These are phyloP conservation scores for Lithophane ornitopus DNA, from an alignment of 2,888 invertebrate species.

Conservation along the genomic window DNA sequence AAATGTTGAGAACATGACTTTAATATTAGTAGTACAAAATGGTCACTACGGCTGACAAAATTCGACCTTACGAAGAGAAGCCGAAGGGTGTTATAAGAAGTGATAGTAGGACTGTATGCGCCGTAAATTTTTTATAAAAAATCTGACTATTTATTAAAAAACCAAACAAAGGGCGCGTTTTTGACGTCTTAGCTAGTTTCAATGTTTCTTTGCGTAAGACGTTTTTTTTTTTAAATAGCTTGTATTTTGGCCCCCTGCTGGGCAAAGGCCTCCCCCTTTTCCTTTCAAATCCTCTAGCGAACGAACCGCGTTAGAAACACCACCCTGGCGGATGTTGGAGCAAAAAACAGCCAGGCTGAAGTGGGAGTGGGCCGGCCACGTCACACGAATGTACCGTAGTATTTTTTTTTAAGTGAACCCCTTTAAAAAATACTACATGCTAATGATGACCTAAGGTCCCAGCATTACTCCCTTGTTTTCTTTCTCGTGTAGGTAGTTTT, in stretches of 20 bases:
- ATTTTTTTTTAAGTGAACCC: no score
- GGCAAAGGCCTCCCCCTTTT: no score
- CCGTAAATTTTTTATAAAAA: neutral
- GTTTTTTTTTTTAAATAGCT: no score
- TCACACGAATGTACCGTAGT: no score
- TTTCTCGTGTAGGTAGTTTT: neutral
- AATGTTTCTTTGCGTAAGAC: neutral
- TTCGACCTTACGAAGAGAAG: neutral
- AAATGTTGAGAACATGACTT: neutral
- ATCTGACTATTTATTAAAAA: neutral
- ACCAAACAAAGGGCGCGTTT: no score
- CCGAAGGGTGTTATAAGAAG: neutral
- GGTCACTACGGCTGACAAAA: neutral
- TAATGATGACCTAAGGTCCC: neutral
- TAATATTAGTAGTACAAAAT: neutral
- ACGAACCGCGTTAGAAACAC: no score
- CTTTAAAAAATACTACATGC: no score
- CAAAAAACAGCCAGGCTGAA: no score
- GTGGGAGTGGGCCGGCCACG: no score
- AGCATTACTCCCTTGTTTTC: conserved; percentile 10
- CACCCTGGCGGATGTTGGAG: no score
- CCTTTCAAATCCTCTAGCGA: no score
- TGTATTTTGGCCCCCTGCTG: no score
- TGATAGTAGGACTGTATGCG: neutral
- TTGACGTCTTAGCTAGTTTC: neutral